Evolutionary conservation across 1,140 invertebrate species (phyloP).

Genomic region (Drosophila novamexicana): DNA sequence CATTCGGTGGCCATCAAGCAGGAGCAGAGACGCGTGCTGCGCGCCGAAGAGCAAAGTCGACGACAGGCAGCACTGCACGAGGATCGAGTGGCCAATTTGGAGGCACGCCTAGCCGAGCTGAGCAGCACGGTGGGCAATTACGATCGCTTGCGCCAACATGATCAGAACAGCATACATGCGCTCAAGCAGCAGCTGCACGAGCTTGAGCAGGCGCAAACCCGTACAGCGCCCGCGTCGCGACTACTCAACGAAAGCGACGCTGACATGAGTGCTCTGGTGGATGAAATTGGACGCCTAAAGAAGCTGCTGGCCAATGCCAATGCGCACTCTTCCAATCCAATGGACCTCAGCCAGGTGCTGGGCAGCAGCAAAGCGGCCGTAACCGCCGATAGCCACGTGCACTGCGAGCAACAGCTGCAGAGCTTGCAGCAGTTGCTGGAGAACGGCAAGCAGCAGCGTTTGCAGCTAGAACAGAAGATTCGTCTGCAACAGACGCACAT

Average conservation of each 20-base stretch:
- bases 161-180: constrained; percentile 90
- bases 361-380: constrained; percentile 53
- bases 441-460: constrained; percentile 44
- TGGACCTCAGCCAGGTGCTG: constrained; percentile 86
- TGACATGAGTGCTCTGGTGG: constrained; percentile 80
- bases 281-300: constrained; percentile 86
- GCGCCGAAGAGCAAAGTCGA: constrained; percentile 89
- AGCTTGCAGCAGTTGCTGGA: constrained; percentile 85
- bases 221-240: not conserved
- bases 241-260: constrained; percentile 54
- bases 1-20: constrained; percentile 87
- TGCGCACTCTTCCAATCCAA: constrained; percentile 85
- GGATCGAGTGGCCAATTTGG: constrained; percentile 90
- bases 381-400: constrained; percentile 51
- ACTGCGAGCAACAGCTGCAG: constrained; percentile 86
- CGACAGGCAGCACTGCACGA: constrained; percentile 89
- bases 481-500: constrained; percentile 86
- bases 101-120: constrained; percentile 91
- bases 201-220: constrained; percentile 46
- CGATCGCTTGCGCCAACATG: constrained; percentile 89
- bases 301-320: constrained; percentile 86
- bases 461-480: constrained; percentile 57
- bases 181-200: constrained; percentile 86
- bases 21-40: constrained; percentile 84
- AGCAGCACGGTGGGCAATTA: constrained; percentile 92